phyloP scores from a whole-genome alignment of 2,797 vertebrate genomes.

The Chanos chanos region DNA sequence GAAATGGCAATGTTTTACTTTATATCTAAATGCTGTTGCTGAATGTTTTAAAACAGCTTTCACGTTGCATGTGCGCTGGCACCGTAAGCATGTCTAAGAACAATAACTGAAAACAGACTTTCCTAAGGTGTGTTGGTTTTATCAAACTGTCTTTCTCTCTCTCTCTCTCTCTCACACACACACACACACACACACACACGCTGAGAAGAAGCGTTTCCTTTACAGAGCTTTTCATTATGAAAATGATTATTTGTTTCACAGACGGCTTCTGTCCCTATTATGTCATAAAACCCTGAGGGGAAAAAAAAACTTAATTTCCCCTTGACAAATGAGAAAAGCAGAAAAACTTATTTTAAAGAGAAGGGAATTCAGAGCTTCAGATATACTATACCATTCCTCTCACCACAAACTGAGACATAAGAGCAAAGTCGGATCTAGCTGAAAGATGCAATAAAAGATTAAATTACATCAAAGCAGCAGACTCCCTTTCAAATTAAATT shows the following conservation, averaged over 20 bases:
- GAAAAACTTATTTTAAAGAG: conserved; percentile 28
- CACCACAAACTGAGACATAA: conserved; percentile 20
- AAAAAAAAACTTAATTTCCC: conserved; percentile 54
- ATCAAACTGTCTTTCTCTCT: too few relatives aligned
- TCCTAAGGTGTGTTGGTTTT: too few relatives aligned
- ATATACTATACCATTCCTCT: conserved; percentile 13
- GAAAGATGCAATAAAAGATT: conserved; percentile 33
- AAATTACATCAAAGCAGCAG: conserved; percentile 11
- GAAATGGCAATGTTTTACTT: too few relatives aligned
- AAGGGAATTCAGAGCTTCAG: background rate
- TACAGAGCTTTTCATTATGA: conserved; percentile 24
- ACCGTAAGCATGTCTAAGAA: too few relatives aligned
- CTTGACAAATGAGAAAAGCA: conserved; percentile 48
- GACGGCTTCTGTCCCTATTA: conserved; percentile 45
- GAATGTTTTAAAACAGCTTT: too few relatives aligned
- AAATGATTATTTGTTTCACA: conserved; percentile 50
- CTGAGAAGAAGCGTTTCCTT: conserved; percentile 13
- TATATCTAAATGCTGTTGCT: too few relatives aligned
- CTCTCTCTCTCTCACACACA: too few relatives aligned
- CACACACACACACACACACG: too few relatives aligned
- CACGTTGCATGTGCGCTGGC: too few relatives aligned
- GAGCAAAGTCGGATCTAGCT: conserved; percentile 17
- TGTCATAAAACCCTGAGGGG: conserved; percentile 42
- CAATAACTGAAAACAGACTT: too few relatives aligned
- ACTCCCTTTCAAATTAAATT: conserved; percentile 7